Evolutionary conservation across 2,888 invertebrate species (phyloP).

Genomic region (Callinectes sapidus): DNA sequence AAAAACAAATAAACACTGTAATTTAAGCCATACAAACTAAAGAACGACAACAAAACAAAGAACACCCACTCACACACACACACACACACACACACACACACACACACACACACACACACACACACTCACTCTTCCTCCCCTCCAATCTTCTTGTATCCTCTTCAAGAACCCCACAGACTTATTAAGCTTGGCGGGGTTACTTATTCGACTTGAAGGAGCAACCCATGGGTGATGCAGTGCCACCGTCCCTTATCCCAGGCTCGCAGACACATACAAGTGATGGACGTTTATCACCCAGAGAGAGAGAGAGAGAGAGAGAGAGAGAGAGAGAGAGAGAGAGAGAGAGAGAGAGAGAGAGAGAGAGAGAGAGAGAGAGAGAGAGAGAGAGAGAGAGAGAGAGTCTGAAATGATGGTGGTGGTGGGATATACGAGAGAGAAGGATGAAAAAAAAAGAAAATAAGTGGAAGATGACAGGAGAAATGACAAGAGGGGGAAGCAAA

Average conservation of each 20-base stretch:
- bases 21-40: background rate
- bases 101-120: background rate
- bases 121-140: background rate
- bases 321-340: conserved; percentile 27
- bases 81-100: background rate
- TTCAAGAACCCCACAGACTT: background rate
- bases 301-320: background rate
- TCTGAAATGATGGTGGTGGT: background rate
- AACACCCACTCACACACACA: background rate
- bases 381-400: background rate
- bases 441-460: background rate
- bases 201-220: background rate
- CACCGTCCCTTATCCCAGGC: background rate
- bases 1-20: background rate
- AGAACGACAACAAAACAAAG: background rate
- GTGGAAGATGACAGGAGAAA: too few species aligned
- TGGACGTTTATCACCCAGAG: background rate
- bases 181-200: conserved; percentile 2
- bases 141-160: background rate
- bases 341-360: conserved; percentile 26
- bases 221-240: background rate
- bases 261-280: background rate
- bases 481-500: background rate
- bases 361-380: conserved; percentile 28
- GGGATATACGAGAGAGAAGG: background rate